Conservation (phyloP, 1,140 invertebrate genomes). For the Drosophila hydei region DNA sequence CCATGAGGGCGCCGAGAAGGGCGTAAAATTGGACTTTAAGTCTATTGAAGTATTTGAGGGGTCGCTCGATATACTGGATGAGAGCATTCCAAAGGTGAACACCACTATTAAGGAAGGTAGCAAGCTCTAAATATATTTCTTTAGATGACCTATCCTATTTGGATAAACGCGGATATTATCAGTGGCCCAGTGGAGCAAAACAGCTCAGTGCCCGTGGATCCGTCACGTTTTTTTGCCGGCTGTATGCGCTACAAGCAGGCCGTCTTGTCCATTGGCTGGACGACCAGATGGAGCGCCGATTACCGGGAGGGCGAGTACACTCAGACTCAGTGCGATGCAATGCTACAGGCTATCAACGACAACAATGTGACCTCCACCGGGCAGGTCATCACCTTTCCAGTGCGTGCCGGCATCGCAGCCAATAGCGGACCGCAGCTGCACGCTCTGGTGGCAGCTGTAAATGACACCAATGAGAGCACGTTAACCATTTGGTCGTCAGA, state of each 20-base stretch:
- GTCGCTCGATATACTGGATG: conserved; percentile 86
- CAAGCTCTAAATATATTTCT: not conserved
- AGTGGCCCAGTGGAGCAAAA: conserved; percentile 89
- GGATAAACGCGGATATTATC: conserved; percentile 95
- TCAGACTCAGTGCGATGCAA: conserved; percentile 88
- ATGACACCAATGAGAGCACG: conserved; percentile 83
- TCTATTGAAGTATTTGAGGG: conserved; percentile 90
- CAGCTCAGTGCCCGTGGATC: conserved; percentile 86
- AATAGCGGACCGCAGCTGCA: conserved; percentile 86
- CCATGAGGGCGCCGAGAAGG: conserved; percentile 85
- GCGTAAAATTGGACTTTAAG: conserved; percentile 96
- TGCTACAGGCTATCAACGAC: conserved; percentile 86
- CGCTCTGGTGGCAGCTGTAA: conserved; percentile 79
- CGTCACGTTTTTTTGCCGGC: conserved; percentile 86
- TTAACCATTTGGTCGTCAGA: conserved; percentile 90
- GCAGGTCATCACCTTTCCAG: conserved; percentile 91
- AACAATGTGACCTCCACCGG: conserved; percentile 84
- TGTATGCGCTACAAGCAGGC: conserved; percentile 86
- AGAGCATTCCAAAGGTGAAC: conserved; percentile 66
- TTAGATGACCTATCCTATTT: conserved; percentile 90
- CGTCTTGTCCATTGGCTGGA: conserved; percentile 94
- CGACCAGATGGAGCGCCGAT: conserved; percentile 87
- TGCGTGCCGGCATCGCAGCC: conserved; percentile 89
- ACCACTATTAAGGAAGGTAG: not conserved
- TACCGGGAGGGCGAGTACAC: conserved; percentile 87